Base-by-base conservation (phyloP, 2,113 vertebrate species). In the Notiomystis cincta region DNA sequence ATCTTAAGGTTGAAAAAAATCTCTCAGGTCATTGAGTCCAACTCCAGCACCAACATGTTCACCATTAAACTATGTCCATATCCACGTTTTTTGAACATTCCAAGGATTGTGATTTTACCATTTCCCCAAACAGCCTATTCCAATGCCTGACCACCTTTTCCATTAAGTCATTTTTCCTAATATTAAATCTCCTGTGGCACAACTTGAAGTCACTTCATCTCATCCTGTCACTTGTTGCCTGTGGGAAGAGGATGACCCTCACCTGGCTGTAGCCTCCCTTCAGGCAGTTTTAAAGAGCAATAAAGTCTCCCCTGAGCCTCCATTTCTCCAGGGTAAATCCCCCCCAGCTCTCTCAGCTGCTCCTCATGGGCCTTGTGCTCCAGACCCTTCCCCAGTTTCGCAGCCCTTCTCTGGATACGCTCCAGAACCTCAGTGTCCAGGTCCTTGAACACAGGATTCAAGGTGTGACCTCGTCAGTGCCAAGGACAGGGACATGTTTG, bases 171-270 rank as follows among this genome's bases (percentile, higher is more conserved):
- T 66, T 66, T 51, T 81, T 50, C 27, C 18, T 50, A 80, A 48
- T 28, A 31, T 42, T 48, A 58, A 73, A 66, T 45, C 10, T 66
- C 37, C 51, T 3, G 2, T n/a, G 27, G 33, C 51, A 58, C 22
- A 58, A 24, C 10, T 44, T 44, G 18, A 51, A 81, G 33, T 21
- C 4, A 58, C 22, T 73, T 66, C 2, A 44, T 51, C 33, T 65
- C 40, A 47, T 23, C 33, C 9, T 37, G 15, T 16, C 50, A 73
- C 51, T n/a, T 51, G 12, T 3, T 21, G 15, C 22, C 50, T 57
- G 22, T n/a, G 40, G 50, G 42, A 48, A 15, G 27, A 42, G 12
- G 33, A 25, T 0, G 1, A 33, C 5, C 8, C 15, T 15, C 11
- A 25, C 15, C 11, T 28, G 28, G n/a, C 28, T 47, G 13, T 28